A percentile compares a stretch with the other conserved stretches of the same genome.
phyloP scores from a whole-genome alignment of 2,113 vertebrate species.

The Lynx canadensis region DNA sequence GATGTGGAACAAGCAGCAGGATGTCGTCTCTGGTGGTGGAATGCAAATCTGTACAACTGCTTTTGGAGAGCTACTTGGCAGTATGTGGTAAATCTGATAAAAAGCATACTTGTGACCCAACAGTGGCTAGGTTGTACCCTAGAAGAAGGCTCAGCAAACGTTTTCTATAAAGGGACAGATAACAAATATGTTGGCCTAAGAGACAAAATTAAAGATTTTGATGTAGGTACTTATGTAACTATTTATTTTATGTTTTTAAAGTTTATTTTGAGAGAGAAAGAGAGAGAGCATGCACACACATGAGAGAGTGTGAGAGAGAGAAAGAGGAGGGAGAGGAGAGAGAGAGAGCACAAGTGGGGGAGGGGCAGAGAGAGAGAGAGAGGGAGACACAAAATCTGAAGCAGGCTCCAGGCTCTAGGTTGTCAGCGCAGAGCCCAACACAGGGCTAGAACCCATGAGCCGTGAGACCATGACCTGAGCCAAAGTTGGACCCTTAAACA shows the following conservation, averaged over 20 bases:
- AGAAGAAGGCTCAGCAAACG: neutral
- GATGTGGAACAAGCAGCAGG: neutral
- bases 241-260: neutral
- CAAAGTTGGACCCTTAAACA: too few species aligned
- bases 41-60: neutral
- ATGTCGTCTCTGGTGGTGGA: neutral
- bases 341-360: too few species aligned
- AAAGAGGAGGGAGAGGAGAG: too few species aligned
- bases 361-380: too few species aligned
- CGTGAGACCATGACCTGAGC: too few species aligned
- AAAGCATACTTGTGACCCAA: neutral
- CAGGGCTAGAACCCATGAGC: too few species aligned
- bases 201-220: neutral
- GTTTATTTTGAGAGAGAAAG: too few species aligned
- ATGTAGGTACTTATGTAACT: neutral
- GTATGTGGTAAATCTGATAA: neutral
- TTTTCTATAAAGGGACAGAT: neutral
- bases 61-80: neutral
- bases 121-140: neutral
- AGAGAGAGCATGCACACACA: too few species aligned
- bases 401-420: too few species aligned
- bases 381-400: too few species aligned
- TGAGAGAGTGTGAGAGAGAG: too few species aligned
- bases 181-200: neutral
- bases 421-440: too few species aligned